A percentile compares a stretch with the other conserved stretches of the same genome.
Conservation (phyloP, 2,113 vertebrate species). For the Microtus oregoni region DNA sequence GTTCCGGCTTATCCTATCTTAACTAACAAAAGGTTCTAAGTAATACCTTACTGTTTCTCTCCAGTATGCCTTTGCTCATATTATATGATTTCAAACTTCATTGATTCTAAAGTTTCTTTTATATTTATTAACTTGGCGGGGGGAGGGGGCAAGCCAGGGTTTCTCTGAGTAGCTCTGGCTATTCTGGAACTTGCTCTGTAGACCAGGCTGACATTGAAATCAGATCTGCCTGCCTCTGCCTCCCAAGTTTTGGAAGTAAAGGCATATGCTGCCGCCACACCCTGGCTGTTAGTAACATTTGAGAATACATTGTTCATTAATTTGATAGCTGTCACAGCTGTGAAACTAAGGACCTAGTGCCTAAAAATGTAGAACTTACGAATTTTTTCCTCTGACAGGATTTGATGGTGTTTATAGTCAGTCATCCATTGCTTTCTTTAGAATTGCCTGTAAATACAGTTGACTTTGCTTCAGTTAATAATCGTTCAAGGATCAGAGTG, state of each 20-base stretch:
- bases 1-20: background rate
- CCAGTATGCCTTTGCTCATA: background rate
- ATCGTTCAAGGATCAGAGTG: conserved; percentile 23
- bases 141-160: background rate
- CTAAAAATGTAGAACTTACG: background rate
- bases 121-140: background rate
- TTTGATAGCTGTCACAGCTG: background rate
- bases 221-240: background rate
- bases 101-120: conserved; percentile 6
- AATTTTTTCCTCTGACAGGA: background rate
- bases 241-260: background rate
- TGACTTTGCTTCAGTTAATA: conserved; percentile 45
- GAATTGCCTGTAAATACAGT: background rate
- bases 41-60: background rate
- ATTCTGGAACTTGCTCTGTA: background rate
- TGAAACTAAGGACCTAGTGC: background rate
- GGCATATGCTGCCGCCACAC: background rate
- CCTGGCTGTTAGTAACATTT: background rate
- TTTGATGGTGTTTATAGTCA: background rate
- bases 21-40: background rate
- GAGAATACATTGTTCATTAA: background rate
- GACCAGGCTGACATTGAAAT: background rate
- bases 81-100: background rate
- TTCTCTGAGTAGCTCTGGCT: background rate
- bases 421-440: conserved; percentile 47